phyloP scores from a whole-genome alignment of 2,113 vertebrate genomes.

The Arizona elegans region DNA sequence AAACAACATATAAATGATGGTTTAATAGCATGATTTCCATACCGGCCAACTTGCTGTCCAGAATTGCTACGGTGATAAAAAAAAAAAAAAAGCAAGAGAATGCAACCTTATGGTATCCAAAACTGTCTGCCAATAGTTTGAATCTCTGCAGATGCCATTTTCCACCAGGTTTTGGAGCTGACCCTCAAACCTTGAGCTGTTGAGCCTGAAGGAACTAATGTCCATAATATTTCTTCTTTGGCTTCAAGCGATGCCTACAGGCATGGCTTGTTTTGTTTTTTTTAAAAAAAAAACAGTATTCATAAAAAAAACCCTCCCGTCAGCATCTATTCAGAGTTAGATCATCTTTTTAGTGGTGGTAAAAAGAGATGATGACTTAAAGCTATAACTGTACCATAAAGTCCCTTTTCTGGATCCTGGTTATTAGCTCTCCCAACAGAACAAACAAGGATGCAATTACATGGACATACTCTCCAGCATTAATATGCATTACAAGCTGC shows the following conservation, averaged over 20 bases:
- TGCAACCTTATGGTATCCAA: background rate
- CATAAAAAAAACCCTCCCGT: background rate
- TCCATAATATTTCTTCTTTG: background rate
- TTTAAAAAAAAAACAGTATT: background rate
- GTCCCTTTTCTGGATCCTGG: background rate
- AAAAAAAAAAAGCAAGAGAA: background rate
- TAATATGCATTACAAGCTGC: background rate
- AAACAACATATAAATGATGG: background rate
- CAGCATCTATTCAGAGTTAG: background rate
- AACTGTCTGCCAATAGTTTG: background rate
- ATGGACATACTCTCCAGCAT: background rate
- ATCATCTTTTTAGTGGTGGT: background rate
- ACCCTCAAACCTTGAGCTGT: background rate
- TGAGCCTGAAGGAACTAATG: background rate
- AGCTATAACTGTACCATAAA: background rate
- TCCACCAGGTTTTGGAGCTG: background rate
- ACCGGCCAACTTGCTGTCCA: background rate
- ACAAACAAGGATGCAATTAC: slow-evolving; percentile 5
- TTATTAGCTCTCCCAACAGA: background rate
- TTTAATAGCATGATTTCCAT: background rate
- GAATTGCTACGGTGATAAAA: background rate
- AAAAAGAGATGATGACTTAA: background rate
- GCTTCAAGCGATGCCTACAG: background rate
- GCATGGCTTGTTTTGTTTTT: background rate
- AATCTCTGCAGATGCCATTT: background rate